Evolutionary conservation across 1,140 invertebrate genomes (phyloP), one percentile per base, ranked within the genome.

Genomic region (Aethina tumida): DNA sequence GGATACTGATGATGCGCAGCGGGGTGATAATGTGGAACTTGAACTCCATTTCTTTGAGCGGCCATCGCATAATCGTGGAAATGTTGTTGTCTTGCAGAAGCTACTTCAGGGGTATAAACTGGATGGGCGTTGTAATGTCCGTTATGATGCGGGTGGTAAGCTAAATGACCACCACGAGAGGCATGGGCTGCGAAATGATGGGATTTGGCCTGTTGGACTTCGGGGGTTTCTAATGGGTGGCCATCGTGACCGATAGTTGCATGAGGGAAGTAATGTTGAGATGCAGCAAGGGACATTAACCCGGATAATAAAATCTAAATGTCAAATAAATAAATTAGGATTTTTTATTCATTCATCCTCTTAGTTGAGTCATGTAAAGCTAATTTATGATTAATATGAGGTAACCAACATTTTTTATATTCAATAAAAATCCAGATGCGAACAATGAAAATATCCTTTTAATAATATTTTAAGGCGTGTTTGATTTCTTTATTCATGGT

Each of bases 51-150:
- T 28, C 65, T 62, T 34, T 63, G 60, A 31, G 62, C 59, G 1
- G 69, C 71, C 38, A 70, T 69, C 16, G 72, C 70, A 39, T 67
- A 70, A 44, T 74, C 64, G 8, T 71, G 67, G 59, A 69, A 75
- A 49, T 78, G 75, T 24, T 69, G 62, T 1, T 68, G 67, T 49
- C 75, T 76, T 17, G 75, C 75, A 21, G 70, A 68, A 33, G 73
- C 68, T 3, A 78, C 76, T 53, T 77, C 75, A 31, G 73, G 67
- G 2, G 74, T 77, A 46, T 79, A 74, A 1, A 74, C 55, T 13
- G 74, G 73, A 4, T 72, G 64, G 8, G 70, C 72, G 21, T 69
- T 63, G 40, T 45, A n/a, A n/a, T n/a, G n/a, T n/a, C n/a, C n/a
- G n/a, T n/a, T n/a, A n/a, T n/a, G n/a, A n/a, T n/a, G n/a, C n/a